Evolutionary conservation across 2,888 invertebrate species (phyloP).

Genomic region (Xylota segnis): DNA sequence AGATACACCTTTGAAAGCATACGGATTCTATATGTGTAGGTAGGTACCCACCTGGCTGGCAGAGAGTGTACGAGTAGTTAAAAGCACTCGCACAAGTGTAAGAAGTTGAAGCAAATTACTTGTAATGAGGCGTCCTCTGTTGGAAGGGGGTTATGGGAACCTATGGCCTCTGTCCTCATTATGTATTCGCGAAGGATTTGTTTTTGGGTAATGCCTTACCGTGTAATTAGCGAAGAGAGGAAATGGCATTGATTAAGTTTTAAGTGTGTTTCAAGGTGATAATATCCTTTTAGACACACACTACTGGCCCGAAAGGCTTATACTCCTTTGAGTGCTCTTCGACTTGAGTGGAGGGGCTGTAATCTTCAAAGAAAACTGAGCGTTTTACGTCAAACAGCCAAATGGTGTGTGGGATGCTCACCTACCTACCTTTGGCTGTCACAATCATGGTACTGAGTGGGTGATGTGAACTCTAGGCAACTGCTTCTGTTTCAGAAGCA

Average conservation of each 20-base stretch:
- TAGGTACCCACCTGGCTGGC: neutral
- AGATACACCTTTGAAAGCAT: conserved; percentile 20
- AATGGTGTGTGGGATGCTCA: too few relatives aligned
- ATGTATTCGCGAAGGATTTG: conserved; percentile 30
- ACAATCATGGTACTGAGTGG: too few relatives aligned
- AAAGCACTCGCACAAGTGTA: neutral
- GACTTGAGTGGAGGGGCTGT: too few relatives aligned
- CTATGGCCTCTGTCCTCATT: conserved; percentile 15
- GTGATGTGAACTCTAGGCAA: too few relatives aligned
- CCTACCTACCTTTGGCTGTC: too few relatives aligned
- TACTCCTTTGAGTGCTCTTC: too few relatives aligned
- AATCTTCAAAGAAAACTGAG: too few relatives aligned
- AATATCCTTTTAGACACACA: neutral
- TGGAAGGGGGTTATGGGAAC: neutral
- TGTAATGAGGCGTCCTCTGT: conserved; percentile 5
- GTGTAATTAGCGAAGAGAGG: conserved; percentile 23
- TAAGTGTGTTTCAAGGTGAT: conserved; percentile 17
- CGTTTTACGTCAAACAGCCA: too few relatives aligned
- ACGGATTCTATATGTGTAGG: neutral
- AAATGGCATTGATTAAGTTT: neutral
- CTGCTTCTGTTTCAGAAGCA: too few relatives aligned
- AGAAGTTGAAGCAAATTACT: neutral
- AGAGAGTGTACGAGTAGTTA: neutral
- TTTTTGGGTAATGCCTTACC: neutral
- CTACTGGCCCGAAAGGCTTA: too few relatives aligned